Percentiles rank a stretch among this genome's conserved stretches.
Evolutionary conservation across 2,113 vertebrate genomes (phyloP).

Genomic region (Thryonomys swinderianus): DNA sequence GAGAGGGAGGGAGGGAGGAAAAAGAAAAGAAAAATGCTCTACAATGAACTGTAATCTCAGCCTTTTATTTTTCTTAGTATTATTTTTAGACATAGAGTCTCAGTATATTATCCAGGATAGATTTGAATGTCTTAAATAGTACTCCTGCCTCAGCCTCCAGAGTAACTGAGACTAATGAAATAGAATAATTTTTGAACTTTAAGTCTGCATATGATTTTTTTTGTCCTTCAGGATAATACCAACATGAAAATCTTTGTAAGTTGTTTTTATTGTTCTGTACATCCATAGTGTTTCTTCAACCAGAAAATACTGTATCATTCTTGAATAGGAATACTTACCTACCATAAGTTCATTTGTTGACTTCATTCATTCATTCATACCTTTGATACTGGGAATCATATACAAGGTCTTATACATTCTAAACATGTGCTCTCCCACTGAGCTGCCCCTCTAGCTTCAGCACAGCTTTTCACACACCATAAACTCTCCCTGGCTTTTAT

Average conservation of each 20-base stretch:
- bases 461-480: neutral
- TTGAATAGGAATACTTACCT: neutral
- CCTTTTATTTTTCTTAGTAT: neutral
- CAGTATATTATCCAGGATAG: neutral
- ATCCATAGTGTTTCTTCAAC: neutral
- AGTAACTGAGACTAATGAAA: neutral
- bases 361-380: neutral
- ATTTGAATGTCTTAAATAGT: neutral
- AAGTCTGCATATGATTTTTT: neutral
- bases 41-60: neutral
- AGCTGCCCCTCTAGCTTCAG: neutral
- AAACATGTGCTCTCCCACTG: neutral
- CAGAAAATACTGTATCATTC: neutral
- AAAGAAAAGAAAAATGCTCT: neutral
- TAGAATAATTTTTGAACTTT: neutral
- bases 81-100: neutral
- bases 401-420: neutral
- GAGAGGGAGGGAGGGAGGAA: no score
- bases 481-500: neutral
- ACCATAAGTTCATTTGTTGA: neutral
- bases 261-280: neutral
- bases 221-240: neutral
- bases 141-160: neutral
- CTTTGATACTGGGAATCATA: neutral
- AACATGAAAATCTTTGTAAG: neutral